phyloP scores from a whole-genome alignment of 2,888 invertebrate species.

The Mythimna ferrago region DNA sequence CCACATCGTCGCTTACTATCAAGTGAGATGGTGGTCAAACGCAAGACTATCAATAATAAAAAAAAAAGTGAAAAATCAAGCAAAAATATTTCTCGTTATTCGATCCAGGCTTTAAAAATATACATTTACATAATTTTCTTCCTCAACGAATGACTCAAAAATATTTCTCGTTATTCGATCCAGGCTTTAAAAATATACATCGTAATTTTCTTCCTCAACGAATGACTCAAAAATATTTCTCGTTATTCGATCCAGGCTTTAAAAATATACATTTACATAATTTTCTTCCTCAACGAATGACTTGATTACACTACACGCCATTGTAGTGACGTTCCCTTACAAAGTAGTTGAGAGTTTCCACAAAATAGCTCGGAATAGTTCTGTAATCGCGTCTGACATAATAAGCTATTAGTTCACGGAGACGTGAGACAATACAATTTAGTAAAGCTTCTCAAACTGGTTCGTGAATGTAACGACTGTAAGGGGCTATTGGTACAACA shows the following conservation, averaged over 20 bases:
- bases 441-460: conserved; percentile 8
- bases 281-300: conserved; percentile 35
- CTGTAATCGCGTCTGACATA: conserved; percentile 32
- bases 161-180: too few species aligned
- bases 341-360: conserved; percentile 24
- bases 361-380: conserved; percentile 36
- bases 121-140: conserved; percentile 28
- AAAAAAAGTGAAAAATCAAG: neutral
- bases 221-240: too few species aligned
- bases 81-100: neutral
- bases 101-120: conserved; percentile 1
- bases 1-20: too few species aligned
- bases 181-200: too few species aligned
- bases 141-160: conserved; percentile 36
- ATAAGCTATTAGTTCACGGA: conserved; percentile 39
- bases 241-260: neutral
- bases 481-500: too few species aligned
- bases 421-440: conserved; percentile 32
- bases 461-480: conserved; percentile 5
- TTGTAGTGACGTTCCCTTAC: conserved; percentile 10
- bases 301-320: conserved; percentile 33
- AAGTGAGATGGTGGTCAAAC: too few species aligned
- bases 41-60: too few species aligned
- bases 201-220: too few species aligned
- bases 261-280: conserved; percentile 15